phyloP scores from a whole-genome alignment of 1,140 invertebrate genomes.

The Spodoptera litura region DNA sequence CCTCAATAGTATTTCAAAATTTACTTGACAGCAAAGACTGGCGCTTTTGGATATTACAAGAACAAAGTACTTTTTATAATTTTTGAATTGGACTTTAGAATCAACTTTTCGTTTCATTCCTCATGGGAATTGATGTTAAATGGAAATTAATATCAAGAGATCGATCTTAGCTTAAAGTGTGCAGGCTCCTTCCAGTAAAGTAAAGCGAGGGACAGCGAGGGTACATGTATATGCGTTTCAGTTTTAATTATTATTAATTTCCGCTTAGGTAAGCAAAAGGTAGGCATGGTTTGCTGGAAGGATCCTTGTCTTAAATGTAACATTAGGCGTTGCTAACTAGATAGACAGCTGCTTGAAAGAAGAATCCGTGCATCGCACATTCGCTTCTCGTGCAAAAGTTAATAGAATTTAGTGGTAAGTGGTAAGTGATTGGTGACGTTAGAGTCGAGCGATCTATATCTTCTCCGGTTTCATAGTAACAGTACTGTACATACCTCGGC shows the following conservation, averaged over 20 bases:
- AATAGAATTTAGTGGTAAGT: constrained; percentile 78
- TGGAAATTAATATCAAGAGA: constrained; percentile 72
- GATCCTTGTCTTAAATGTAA: constrained; percentile 78
- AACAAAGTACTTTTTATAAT: constrained; percentile 58
- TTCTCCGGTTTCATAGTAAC: constrained; percentile 60
- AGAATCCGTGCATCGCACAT: constrained; percentile 85
- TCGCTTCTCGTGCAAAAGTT: constrained; percentile 85
- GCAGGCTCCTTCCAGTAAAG: constrained; percentile 77
- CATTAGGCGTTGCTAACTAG: constrained; percentile 84
- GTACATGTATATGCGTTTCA: constrained; percentile 24
- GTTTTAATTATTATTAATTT: not conserved
- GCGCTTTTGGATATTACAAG: constrained; percentile 82
- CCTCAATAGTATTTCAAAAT: constrained; percentile 53
- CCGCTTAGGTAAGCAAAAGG: constrained; percentile 6
- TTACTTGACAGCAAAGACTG: constrained; percentile 68
- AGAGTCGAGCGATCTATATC: constrained; percentile 82
- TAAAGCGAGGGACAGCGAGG: constrained; percentile 7
- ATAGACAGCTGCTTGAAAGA: constrained; percentile 85
- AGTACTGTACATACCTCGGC: constrained; percentile 65
- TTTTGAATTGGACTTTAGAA: constrained; percentile 65
- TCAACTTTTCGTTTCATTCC: constrained; percentile 85
- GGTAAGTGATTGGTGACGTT: constrained; percentile 75
- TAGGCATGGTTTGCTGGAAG: constrained; percentile 71
- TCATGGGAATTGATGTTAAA: constrained; percentile 82
- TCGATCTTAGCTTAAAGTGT: constrained; percentile 80